These are phyloP conservation scores for Boloria euphrosyne DNA, from an alignment of 2,888 invertebrate species.

Conservation along the genomic window DNA sequence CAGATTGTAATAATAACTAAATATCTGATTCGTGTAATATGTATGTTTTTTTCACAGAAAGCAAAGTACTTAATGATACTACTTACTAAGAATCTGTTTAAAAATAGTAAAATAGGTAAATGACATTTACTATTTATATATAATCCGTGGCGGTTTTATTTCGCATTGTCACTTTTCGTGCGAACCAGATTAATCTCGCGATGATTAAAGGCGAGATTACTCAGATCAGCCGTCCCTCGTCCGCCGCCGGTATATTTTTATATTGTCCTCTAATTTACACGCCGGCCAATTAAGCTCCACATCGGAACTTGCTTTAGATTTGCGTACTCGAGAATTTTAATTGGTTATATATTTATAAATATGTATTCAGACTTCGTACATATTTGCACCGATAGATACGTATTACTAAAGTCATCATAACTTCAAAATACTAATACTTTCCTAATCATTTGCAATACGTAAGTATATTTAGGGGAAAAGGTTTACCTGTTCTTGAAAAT, in stretches of 20 bases:
- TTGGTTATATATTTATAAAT: slow-evolving; percentile 40
- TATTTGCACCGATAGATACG: neutral
- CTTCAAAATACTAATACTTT: too few relatives aligned
- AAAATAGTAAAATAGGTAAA: slow-evolving; percentile 3
- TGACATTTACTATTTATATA: slow-evolving; percentile 2
- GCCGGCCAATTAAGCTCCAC: slow-evolving; percentile 69
- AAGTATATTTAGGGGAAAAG: too few relatives aligned
- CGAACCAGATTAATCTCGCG: slow-evolving; percentile 55
- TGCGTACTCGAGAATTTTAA: slow-evolving; percentile 45
- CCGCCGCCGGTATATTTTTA: slow-evolving; percentile 52
- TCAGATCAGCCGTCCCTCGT: slow-evolving; percentile 55
- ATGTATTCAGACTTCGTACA: slow-evolving; percentile 3
- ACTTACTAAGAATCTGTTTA: neutral
- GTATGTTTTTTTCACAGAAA: too few relatives aligned
- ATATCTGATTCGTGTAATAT: neutral
- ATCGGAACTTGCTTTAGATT: slow-evolving; percentile 54
- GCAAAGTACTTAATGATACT: neutral
- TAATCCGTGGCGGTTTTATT: slow-evolving; percentile 18
- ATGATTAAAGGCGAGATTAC: slow-evolving; percentile 56
- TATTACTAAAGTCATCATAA: neutral
- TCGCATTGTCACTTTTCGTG: slow-evolving; percentile 51
- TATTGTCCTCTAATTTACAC: slow-evolving; percentile 70
- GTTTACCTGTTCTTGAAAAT: too few relatives aligned
- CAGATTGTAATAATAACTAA: neutral
- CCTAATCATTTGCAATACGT: too few relatives aligned